A percentile compares a stretch with the other conserved stretches of the same genome.
Conservation (phyloP, 2,113 vertebrate genomes). For the Climacteris rufus region DNA sequence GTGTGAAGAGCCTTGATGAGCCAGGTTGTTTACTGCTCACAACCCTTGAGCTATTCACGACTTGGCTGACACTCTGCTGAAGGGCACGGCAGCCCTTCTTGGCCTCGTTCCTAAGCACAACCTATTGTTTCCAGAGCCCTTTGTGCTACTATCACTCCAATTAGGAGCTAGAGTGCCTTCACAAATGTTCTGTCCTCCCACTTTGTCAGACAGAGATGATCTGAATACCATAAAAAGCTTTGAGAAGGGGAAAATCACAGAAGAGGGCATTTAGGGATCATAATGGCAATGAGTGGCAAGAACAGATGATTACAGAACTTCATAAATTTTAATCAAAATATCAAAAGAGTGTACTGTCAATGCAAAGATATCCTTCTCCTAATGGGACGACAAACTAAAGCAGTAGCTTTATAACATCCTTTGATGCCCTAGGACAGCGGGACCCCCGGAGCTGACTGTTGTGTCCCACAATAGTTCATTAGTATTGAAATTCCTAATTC, state of each 20-base stretch:
- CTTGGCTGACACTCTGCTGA: constrained; percentile 33
- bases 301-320: constrained; percentile 43
- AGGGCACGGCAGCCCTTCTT: neutral
- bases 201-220: constrained; percentile 28
- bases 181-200: constrained; percentile 46
- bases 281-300: constrained; percentile 24
- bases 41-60: neutral
- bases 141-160: constrained; percentile 48
- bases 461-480: constrained; percentile 29
- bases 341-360: constrained; percentile 25
- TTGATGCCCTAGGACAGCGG: constrained; percentile 34
- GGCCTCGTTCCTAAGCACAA: neutral
- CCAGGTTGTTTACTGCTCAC: constrained; percentile 48
- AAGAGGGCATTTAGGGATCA: constrained; percentile 31
- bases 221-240: constrained; percentile 13
- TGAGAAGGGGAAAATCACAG: constrained; percentile 29
- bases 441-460: constrained; percentile 11
- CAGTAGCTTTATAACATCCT: constrained; percentile 3
- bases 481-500: constrained; percentile 46
- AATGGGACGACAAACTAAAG: constrained; percentile 9
- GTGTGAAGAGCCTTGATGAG: constrained; percentile 33
- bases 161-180: constrained; percentile 40
- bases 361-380: constrained; percentile 10
- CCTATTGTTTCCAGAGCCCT: neutral
- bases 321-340: constrained; percentile 59